Percentiles rank a stretch among this genome's conserved stretches.
phyloP scores from a whole-genome alignment of 2,113 vertebrate species.

The Sapajus apella region DNA sequence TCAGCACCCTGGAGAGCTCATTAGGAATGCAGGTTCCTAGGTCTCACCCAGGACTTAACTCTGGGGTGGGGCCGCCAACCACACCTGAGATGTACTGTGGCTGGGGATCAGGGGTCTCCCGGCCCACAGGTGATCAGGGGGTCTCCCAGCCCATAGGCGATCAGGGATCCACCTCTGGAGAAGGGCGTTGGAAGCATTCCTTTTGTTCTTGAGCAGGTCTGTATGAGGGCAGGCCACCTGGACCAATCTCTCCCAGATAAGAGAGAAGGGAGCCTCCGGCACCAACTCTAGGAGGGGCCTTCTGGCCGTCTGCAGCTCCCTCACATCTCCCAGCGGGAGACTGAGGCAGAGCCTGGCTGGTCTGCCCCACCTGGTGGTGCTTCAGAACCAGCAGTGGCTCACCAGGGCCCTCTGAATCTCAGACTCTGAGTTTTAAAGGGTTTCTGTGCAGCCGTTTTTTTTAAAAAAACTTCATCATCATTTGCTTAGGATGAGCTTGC shows the following conservation, averaged over 20 bases:
- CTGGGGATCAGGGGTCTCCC: background rate
- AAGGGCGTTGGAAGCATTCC: background rate
- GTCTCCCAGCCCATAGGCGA: rapidly evolving
- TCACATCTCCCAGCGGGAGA: conserved; percentile 67
- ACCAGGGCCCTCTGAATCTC: conserved; percentile 47
- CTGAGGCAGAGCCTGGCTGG: conserved; percentile 70
- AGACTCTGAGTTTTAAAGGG: conserved; percentile 42
- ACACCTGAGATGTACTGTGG: background rate
- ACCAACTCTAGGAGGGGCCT: rapidly evolving
- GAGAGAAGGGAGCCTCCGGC: rapidly evolving
- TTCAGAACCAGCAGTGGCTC: conserved; percentile 59
- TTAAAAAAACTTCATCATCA: conserved; percentile 65
- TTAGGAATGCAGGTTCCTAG: background rate
- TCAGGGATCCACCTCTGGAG: background rate
- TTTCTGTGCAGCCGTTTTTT: background rate
- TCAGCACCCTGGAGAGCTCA: no score
- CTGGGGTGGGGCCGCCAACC: background rate
- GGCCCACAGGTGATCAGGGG: background rate
- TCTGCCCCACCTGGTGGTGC: conserved; percentile 66
- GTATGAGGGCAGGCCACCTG: no score
- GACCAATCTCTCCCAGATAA: background rate
- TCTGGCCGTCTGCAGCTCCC: background rate
- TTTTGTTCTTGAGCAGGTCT: background rate
- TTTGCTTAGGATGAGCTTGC: conserved; percentile 75
- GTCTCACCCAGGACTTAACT: background rate